Percentiles rank a stretch among this genome's conserved stretches.
These are phyloP conservation scores for Pocillopora grandis DNA, from an alignment of 92 coral and sea anemone species.

Conservation along the genomic window DNA sequence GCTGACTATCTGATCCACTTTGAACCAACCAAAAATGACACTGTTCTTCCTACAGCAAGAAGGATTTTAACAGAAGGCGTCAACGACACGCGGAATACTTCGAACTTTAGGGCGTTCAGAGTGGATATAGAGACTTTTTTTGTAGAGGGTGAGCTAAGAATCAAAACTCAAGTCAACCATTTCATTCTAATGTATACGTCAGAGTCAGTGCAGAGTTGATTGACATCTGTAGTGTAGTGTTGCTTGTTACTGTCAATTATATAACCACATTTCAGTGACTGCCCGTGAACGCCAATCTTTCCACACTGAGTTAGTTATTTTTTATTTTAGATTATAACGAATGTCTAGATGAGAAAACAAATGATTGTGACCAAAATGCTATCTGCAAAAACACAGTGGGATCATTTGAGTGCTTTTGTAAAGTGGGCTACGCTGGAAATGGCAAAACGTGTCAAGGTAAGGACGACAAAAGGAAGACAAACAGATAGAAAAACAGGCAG, in stretches of 20 bases:
- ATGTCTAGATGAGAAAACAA: conserved; percentile 24
- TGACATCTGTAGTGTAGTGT: too few species aligned
- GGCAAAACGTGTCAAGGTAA: conserved; percentile 53
- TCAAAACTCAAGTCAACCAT: too few species aligned
- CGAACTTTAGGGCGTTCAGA: conserved; percentile 20
- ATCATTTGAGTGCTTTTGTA: conserved; percentile 49
- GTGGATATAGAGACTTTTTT: background rate
- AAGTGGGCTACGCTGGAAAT: conserved; percentile 48
- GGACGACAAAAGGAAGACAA: background rate
- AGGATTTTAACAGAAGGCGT: conserved; percentile 11
- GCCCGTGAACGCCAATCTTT: too few species aligned
- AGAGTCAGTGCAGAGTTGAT: too few species aligned
- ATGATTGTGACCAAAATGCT: conserved; percentile 55
- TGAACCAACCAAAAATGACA: conserved; percentile 2
- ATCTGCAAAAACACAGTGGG: conserved; percentile 61
- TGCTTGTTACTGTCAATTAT: background rate
- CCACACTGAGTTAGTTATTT: background rate
- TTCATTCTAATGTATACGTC: too few species aligned
- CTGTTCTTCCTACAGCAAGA: conserved; percentile 6
- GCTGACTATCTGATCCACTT: conserved; percentile 42
- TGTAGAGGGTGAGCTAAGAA: background rate
- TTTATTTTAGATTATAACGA: conserved; percentile 35
- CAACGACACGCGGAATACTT: background rate
- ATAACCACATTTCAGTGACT: background rate
- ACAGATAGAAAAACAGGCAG: background rate